A percentile compares a stretch with the other conserved stretches of the same genome.
These are phyloP conservation scores for Melipona quadrifasciata DNA, from an alignment of 1,140 invertebrate species.

Conservation along the genomic window DNA sequence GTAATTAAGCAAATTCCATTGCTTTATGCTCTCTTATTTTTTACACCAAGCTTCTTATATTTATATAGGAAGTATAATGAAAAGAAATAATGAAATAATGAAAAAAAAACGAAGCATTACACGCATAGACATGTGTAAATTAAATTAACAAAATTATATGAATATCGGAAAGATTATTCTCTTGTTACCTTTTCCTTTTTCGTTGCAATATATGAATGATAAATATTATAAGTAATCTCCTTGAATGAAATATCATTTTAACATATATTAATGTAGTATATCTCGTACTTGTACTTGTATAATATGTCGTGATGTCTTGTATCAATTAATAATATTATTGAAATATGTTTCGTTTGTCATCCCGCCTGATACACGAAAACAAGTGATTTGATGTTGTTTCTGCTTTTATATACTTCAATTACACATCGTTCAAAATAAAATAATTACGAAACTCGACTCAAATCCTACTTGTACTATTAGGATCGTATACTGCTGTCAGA, in stretches of 20 bases:
- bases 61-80: no score
- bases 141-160: neutral
- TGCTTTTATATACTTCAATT: neutral
- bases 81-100: no score
- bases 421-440: constrained; percentile 29
- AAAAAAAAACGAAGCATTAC: neutral
- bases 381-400: neutral
- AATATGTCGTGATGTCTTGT: no score
- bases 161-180: neutral
- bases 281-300: neutral
- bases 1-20: neutral
- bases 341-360: neutral
- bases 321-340: neutral
- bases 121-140: neutral
- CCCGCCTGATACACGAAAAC: neutral
- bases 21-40: neutral
- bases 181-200: neutral
- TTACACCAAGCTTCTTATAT: neutral
- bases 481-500: neutral
- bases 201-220: neutral
- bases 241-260: no score
- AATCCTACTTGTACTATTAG: constrained; percentile 29
- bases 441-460: constrained; percentile 29
- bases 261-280: neutral
- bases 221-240: neutral